These are phyloP conservation scores for Melanotaenia parkinsoni DNA, from an alignment of 2,797 vertebrate species.

Conservation along the genomic window DNA sequence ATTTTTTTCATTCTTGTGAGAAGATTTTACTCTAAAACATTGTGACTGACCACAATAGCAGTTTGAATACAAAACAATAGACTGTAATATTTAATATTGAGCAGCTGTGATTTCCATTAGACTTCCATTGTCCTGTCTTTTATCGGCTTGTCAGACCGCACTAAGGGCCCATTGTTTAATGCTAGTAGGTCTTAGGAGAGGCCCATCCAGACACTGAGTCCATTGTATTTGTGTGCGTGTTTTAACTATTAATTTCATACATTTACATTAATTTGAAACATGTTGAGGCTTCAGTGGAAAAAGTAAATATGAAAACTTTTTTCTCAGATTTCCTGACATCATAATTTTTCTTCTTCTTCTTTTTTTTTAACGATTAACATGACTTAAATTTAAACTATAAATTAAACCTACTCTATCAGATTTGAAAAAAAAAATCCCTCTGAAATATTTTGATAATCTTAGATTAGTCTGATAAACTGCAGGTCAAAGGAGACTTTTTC, in stretches of 20 bases:
- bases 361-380: too few species aligned
- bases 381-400: too few species aligned
- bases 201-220: neutral
- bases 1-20: too few species aligned
- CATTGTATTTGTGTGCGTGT: constrained; percentile 6
- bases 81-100: constrained; percentile 22
- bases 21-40: constrained; percentile 3
- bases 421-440: too few species aligned
- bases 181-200: constrained; percentile 6
- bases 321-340: too few species aligned
- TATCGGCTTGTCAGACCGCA: constrained; percentile 41
- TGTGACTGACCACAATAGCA: constrained; percentile 25
- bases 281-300: neutral
- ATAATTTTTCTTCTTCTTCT: too few species aligned
- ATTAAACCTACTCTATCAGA: too few species aligned
- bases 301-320: neutral
- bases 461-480: too few species aligned
- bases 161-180: constrained; percentile 24
- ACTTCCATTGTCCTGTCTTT: constrained; percentile 20
- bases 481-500: too few species aligned
- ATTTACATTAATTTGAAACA: neutral
- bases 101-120: constrained; percentile 48
- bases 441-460: too few species aligned
- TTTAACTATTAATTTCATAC: constrained; percentile 2
- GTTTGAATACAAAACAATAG: constrained; percentile 38